phyloP scores from a whole-genome alignment of 2,888 invertebrate species.

The Hesperia comma region DNA sequence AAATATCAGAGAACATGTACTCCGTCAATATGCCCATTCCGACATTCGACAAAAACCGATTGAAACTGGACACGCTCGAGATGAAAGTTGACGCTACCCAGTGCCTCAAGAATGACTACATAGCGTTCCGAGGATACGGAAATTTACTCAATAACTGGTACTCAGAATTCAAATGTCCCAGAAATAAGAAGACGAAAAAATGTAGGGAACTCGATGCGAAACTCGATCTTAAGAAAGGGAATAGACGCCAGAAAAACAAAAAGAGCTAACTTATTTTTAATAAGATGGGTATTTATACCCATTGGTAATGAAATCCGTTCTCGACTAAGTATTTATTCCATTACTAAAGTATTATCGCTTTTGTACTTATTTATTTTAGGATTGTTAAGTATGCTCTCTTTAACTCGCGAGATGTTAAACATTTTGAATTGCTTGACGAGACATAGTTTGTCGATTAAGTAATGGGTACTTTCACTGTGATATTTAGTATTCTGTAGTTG shows the following conservation, averaged over 20 bases:
- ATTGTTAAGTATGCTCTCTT: constrained; percentile 50
- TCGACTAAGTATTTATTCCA: constrained; percentile 44
- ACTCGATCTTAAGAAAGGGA: constrained; percentile 60
- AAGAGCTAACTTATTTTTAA: constrained; percentile 41
- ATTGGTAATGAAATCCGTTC: constrained; percentile 19
- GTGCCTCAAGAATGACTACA: constrained; percentile 85
- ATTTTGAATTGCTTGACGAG: constrained; percentile 72
- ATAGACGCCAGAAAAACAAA: constrained; percentile 46
- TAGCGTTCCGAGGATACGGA: constrained; percentile 84
- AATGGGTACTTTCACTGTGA: constrained; percentile 84
- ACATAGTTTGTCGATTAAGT: constrained; percentile 78
- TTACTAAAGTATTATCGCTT: constrained; percentile 43
- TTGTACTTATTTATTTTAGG: constrained; percentile 54
- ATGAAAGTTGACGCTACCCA: constrained; percentile 78
- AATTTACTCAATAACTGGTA: constrained; percentile 85
- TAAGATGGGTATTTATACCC: constrained; percentile 41
- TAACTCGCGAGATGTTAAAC: constrained; percentile 56
- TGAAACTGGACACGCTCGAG: constrained; percentile 65
- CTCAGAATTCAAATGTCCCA: constrained; percentile 73
- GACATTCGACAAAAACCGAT: constrained; percentile 63
- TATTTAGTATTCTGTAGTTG: constrained; percentile 82
- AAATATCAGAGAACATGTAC: constrained; percentile 73
- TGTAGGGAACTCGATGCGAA: constrained; percentile 61
- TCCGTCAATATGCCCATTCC: constrained; percentile 63
- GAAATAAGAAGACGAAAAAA: constrained; percentile 56